Evolutionary conservation across 2,113 vertebrate genomes (phyloP).

Genomic region (Pao palembangensis): DNA sequence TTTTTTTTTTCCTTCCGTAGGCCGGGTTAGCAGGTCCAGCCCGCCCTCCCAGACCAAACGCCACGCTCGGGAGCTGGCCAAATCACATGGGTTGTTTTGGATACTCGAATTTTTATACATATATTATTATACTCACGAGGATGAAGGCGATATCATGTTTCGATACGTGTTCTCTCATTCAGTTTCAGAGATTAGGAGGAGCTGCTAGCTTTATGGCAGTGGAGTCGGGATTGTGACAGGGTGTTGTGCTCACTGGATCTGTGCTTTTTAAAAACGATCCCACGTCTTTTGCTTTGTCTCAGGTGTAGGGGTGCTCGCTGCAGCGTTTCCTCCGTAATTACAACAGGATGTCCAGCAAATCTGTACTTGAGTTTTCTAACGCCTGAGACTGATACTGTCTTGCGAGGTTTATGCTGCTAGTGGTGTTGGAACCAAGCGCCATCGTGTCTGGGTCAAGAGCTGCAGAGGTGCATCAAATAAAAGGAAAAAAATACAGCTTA

Average conservation of each 20-base stretch:
- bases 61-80: conserved; percentile 93
- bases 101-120: conserved; percentile 63
- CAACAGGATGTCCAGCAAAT: conserved; percentile 62
- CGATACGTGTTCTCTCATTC: conserved; percentile 81
- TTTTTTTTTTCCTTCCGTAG: conserved; percentile 89
- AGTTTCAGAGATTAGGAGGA: conserved; percentile 86
- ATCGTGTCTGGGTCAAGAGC: conserved; percentile 91
- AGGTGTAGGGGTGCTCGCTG: conserved; percentile 78
- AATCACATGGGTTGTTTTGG: conserved; percentile 85
- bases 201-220: conserved; percentile 80
- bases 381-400: conserved; percentile 76
- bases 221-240: conserved; percentile 29
- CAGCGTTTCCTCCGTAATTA: conserved; percentile 74
- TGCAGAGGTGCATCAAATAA: conserved; percentile 82
- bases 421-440: conserved; percentile 94
- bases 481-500: conserved; percentile 84
- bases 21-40: conserved; percentile 95
- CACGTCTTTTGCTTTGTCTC: conserved; percentile 80
- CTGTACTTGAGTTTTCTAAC: conserved; percentile 80
- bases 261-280: conserved; percentile 76
- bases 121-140: conserved; percentile 53
- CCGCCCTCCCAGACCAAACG: conserved; percentile 96
- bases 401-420: conserved; percentile 87
- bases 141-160: conserved; percentile 69
- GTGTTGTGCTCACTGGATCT: conserved; percentile 84